phyloP scores from a whole-genome alignment of 2,888 invertebrate genomes.

The Argynnis bischoffii region DNA sequence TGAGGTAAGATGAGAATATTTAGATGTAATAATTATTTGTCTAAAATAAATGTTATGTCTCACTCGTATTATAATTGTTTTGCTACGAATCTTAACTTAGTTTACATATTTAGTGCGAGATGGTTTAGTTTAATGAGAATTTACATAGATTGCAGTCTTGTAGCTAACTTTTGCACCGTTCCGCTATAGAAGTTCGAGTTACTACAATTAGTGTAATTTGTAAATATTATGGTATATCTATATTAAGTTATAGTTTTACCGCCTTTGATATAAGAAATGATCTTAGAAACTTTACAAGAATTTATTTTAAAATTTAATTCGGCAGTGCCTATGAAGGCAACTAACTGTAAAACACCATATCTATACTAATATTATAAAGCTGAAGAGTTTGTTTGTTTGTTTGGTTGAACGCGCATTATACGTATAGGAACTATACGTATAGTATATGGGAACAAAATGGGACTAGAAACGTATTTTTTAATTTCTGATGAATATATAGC shows the following conservation, averaged over 20 bases:
- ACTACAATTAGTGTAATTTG: constrained; percentile 1
- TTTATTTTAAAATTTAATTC: too few species aligned
- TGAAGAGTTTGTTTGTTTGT: too few species aligned
- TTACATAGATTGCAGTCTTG: constrained; percentile 39
- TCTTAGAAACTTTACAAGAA: neutral
- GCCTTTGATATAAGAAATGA: neutral
- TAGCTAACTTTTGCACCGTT: constrained; percentile 26
- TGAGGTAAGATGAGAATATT: too few species aligned
- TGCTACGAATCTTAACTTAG: constrained; percentile 20
- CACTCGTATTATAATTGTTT: constrained; percentile 17
- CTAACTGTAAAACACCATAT: too few species aligned
- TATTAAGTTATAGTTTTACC: constrained; percentile 7
- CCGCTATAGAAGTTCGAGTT: constrained; percentile 14
- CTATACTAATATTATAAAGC: too few species aligned
- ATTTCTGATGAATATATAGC: too few species aligned
- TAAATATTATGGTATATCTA: neutral
- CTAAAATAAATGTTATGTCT: neutral
- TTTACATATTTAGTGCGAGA: constrained; percentile 42
- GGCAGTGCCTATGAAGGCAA: too few species aligned
- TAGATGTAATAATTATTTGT: neutral
- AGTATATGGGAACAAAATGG: too few species aligned
- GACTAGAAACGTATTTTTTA: too few species aligned
- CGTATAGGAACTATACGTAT: too few species aligned
- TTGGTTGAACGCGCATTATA: too few species aligned
- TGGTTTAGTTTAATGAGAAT: constrained; percentile 40